Evolutionary conservation across 2,888 invertebrate genomes (phyloP).

Genomic region (Drosophila pullipes): DNA sequence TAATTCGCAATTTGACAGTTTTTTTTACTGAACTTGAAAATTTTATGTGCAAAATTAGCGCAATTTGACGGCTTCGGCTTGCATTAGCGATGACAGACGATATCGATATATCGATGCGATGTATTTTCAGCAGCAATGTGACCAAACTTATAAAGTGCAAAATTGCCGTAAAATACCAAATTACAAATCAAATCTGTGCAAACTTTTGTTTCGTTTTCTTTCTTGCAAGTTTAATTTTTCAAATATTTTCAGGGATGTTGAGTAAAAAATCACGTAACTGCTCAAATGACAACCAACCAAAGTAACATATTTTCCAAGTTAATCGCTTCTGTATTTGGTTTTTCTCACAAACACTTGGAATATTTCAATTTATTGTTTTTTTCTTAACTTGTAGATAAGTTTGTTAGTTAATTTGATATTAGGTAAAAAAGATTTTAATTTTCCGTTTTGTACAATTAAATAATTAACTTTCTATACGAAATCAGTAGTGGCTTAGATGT

Average conservation of each 20-base stretch:
- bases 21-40: conserved; percentile 26
- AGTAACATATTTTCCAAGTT: neutral
- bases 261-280: neutral
- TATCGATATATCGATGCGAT: conserved; percentile 16
- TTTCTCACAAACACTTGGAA: conserved; percentile 48
- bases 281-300: neutral
- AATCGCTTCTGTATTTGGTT: neutral
- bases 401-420: conserved; percentile 36
- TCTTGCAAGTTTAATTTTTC: neutral
- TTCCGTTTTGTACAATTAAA: conserved; percentile 19
- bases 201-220: neutral
- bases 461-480: conserved; percentile 51
- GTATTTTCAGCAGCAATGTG: conserved; percentile 1
- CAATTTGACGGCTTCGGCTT: conserved; percentile 69
- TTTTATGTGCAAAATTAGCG: conserved; percentile 65
- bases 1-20: neutral
- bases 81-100: conserved; percentile 27
- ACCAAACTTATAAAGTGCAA: neutral
- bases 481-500: conserved; percentile 53
- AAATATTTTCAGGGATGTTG: neutral
- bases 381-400: conserved; percentile 39
- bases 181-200: neutral
- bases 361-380: conserved; percentile 60
- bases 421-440: conserved; percentile 49
- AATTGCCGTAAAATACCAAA: conserved; percentile 2